Conservation (phyloP, 2,113 vertebrate species). For the Pollimyrus isidori region DNA sequence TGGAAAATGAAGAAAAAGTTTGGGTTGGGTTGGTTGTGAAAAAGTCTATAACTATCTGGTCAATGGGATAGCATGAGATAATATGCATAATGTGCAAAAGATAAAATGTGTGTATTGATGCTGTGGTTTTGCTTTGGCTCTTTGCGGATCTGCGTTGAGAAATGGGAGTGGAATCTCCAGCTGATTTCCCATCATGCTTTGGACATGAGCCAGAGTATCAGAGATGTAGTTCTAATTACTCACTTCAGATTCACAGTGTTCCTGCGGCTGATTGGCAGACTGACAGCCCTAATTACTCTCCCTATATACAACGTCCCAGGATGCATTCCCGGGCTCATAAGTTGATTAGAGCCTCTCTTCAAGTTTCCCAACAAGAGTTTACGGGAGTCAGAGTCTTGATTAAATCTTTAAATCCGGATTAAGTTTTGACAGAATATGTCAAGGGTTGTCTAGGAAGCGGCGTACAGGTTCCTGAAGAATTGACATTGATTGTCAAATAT, state of each 20-base stretch:
- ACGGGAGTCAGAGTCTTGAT: not conserved
- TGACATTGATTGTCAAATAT: slow-evolving; percentile 3
- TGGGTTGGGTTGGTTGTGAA: too few relatives aligned
- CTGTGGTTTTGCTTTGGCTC: not conserved
- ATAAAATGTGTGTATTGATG: not conserved
- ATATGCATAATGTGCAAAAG: not conserved
- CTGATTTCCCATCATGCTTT: slow-evolving; percentile 1
- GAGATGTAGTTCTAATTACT: not conserved
- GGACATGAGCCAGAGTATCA: not conserved
- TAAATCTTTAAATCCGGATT: slow-evolving; percentile 1
- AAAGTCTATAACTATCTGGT: not conserved
- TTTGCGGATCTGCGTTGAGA: not conserved
- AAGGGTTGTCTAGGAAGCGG: not conserved
- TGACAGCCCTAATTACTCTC: slow-evolving; percentile 3
- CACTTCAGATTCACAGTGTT: not conserved
- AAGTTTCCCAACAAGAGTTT: not conserved
- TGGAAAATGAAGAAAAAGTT: not conserved
- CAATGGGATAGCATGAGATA: not conserved
- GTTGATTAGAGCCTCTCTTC: not conserved
- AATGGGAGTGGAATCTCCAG: not conserved
- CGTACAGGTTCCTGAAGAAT: not conserved
- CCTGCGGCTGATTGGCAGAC: not conserved
- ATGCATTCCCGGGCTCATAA: not conserved
- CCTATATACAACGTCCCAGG: not conserved
- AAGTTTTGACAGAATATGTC: slow-evolving; percentile 1